Conservation (phyloP, 2,888 invertebrate genomes). For the Cataglyphis cursor region DNA sequence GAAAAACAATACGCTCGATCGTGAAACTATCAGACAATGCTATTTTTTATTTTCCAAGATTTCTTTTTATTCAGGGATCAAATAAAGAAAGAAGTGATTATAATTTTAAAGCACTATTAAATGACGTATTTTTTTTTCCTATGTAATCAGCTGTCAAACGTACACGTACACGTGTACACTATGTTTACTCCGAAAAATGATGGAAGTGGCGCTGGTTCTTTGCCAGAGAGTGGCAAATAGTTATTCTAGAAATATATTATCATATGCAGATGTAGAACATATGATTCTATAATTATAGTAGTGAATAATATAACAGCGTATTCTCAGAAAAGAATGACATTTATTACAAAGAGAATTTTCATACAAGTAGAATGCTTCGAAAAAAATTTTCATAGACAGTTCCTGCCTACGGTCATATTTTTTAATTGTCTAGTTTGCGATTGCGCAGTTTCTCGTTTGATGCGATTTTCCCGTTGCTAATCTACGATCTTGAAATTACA, state of each 20-base stretch:
- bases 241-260: constrained; percentile 26
- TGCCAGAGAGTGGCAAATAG: constrained; percentile 4
- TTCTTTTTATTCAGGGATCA: background rate
- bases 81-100: background rate
- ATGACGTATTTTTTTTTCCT: background rate
- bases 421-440: background rate
- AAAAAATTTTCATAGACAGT: background rate
- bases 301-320: background rate
- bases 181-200: constrained; percentile 71
- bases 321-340: background rate
- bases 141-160: background rate
- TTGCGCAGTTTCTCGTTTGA: background rate
- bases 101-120: background rate
- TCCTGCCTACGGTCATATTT: background rate
- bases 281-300: background rate
- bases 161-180: background rate
- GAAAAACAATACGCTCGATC: background rate
- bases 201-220: constrained; percentile 10
- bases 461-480: background rate
- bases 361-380: background rate
- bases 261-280: background rate
- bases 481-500: constrained; percentile 18
- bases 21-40: background rate
- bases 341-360: background rate
- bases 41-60: background rate